Evolutionary conservation across 2,888 invertebrate genomes (phyloP), one percentile per base, ranked within the genome.

Genomic region (Agrilus cyanescens): DNA sequence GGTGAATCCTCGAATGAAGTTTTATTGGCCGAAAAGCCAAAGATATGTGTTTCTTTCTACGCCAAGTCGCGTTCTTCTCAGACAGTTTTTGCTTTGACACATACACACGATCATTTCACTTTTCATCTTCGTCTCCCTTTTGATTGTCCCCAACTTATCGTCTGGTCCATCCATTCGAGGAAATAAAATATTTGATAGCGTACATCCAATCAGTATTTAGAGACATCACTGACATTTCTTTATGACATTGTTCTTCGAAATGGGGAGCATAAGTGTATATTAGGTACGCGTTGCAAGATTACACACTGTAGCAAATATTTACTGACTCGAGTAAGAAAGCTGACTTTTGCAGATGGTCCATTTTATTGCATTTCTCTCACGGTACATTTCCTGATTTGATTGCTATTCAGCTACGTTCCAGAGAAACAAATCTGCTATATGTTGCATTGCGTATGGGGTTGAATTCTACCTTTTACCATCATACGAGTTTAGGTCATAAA

Each of bases 1-100:
- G 25, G 42, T 34, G 45, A 47, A 47, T 47, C 47, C 60, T 59
- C 61, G 61, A 66, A 66, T 66, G 70, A 70, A 72, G 72, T 73
- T 73, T 74, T 73, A 73, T 73, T 73, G 70, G 68, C 69, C 72
- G 73, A 73, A 73, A 73, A 73, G 70, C 70, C 67, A 68, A 69
- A 71, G 73, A 73, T 73, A 74, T 71, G 63, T 65, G 59, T 58
- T 58, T 56, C 57, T 54, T 51, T 53, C 56, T 56, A 56, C 57
- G 54, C 55, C 56, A 52, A 54, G 54, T 55, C 56, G 55, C 58
- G 53, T 43, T 41, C 46, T 47, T 50, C 53, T 61, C 56, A 58
- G 60, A 61, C 60, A 59, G 61, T 60, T 62, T 61, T 62, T 60
- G 58, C 62, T 60, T 62, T 53, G 58, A 51, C 48, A 45, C 45